Evolutionary conservation across 2,113 vertebrate genomes (phyloP).

Genomic region (Oryzias woworae): DNA sequence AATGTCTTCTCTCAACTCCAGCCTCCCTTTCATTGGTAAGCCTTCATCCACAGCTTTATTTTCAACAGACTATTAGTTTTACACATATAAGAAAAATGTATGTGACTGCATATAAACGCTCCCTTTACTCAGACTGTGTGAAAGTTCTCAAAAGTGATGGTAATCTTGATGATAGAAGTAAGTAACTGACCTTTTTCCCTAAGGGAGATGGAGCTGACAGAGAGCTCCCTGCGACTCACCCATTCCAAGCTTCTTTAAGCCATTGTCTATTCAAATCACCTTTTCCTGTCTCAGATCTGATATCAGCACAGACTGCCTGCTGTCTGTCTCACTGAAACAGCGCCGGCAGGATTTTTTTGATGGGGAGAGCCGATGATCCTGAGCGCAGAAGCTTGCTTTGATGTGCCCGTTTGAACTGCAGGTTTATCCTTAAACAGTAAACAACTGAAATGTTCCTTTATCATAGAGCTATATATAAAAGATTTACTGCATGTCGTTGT

Average conservation of each 20-base stretch:
- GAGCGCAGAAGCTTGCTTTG: conserved; percentile 55
- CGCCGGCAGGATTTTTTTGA: conserved; percentile 55
- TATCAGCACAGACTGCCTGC: conserved; percentile 56
- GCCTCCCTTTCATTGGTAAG: no score
- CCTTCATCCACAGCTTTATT: no score
- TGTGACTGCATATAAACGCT: no score
- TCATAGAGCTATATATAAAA: neutral
- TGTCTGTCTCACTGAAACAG: conserved; percentile 67
- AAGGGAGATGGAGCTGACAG: conserved; percentile 31
- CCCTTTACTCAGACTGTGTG: conserved; percentile 16
- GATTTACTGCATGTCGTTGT: conserved; percentile 1
- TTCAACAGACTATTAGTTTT: no score
- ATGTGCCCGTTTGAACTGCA: conserved; percentile 47
- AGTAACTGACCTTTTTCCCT: conserved; percentile 25
- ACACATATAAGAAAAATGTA: no score
- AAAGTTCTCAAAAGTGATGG: conserved; percentile 15
- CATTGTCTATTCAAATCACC: conserved; percentile 59
- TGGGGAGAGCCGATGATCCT: conserved; percentile 41
- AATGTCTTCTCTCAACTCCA: no score
- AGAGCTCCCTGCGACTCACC: conserved; percentile 29
- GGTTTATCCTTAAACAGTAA: conserved; percentile 33
- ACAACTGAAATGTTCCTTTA: conserved; percentile 1
- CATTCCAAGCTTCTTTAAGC: conserved; percentile 34
- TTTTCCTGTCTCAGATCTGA: conserved; percentile 56
- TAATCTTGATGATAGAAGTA: conserved; percentile 20